Evolutionary conservation across 2,888 invertebrate species (phyloP).

Genomic region (Caenorhabditis macrosperma): DNA sequence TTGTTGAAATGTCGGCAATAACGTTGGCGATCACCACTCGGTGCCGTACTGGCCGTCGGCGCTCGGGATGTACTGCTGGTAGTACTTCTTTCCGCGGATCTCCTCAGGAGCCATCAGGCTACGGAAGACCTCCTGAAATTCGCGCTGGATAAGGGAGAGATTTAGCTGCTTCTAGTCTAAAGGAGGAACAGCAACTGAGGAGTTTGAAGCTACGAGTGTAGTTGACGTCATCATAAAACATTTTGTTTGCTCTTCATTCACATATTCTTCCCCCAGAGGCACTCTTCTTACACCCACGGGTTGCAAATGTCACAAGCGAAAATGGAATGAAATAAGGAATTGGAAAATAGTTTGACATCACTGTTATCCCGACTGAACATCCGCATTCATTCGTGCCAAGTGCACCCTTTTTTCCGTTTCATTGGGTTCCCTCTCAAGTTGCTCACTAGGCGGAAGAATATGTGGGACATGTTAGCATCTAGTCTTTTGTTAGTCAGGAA

Average conservation of each 20-base stretch:
- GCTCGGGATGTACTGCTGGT: constrained; percentile 34
- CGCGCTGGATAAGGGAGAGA: not conserved
- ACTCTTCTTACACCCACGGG: constrained; percentile 20
- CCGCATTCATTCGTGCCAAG: not conserved
- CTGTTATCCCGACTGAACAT: not conserved
- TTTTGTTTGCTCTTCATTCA: constrained; percentile 38
- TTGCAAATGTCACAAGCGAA: constrained; percentile 30
- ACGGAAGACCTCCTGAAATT: constrained; percentile 59
- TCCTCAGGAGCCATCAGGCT: constrained; percentile 53
- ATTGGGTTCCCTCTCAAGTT: constrained; percentile 1
- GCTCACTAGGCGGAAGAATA: not conserved
- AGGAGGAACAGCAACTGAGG: not conserved
- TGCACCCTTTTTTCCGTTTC: not conserved
- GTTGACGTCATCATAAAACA: constrained; percentile 23
- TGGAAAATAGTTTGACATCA: constrained; percentile 17
- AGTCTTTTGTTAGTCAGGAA: not conserved
- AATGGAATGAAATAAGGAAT: not conserved
- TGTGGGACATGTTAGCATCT: not conserved
- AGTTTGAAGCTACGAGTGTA: constrained; percentile 15
- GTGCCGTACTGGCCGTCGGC: constrained; percentile 28
- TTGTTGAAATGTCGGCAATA: not conserved
- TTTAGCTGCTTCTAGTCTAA: not conserved
- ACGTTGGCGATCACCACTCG: constrained; percentile 22
- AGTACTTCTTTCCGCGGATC: constrained; percentile 55
- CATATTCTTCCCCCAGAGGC: constrained; percentile 2